Evolutionary conservation across 2,888 invertebrate species (phyloP).

Genomic region (Hirudinaria manillensis): DNA sequence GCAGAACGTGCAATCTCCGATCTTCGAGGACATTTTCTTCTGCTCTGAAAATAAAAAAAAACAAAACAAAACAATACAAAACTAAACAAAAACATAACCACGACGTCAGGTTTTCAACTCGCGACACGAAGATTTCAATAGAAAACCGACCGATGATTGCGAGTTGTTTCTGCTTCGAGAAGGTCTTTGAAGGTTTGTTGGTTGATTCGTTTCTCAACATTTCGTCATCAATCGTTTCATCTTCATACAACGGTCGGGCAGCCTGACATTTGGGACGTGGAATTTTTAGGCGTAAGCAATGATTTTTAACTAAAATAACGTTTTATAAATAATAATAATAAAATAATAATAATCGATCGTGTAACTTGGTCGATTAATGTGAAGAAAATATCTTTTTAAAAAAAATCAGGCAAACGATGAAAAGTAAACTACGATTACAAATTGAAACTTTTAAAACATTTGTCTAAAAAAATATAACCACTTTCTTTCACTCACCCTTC

Average conservation of each 20-base stretch:
- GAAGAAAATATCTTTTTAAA: too few relatives aligned
- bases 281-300: too few relatives aligned
- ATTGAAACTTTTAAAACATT: too few relatives aligned
- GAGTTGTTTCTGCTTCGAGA: slow-evolving; percentile 44
- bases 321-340: not conserved
- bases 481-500: slow-evolving; percentile 54
- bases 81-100: too few relatives aligned
- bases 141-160: slow-evolving; percentile 53
- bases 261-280: slow-evolving; percentile 12
- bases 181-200: slow-evolving; percentile 59
- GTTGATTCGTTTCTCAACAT: slow-evolving; percentile 73
- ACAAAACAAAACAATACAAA: too few relatives aligned
- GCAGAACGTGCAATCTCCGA: slow-evolving; percentile 77
- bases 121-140: not conserved
- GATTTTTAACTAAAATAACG: too few relatives aligned
- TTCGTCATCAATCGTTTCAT: slow-evolving; percentile 50
- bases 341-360: too few relatives aligned
- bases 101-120: slow-evolving; percentile 37
- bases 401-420: too few relatives aligned
- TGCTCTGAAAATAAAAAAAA: slow-evolving; percentile 59
- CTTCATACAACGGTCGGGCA: slow-evolving; percentile 1
- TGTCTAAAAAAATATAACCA: too few relatives aligned
- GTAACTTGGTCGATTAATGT: too few relatives aligned
- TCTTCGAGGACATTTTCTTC: slow-evolving; percentile 61
- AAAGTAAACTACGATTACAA: too few relatives aligned